Conservation (phyloP, 37 sponge, comb jelly and placozoan species). For the Oopsacas minuta region DNA sequence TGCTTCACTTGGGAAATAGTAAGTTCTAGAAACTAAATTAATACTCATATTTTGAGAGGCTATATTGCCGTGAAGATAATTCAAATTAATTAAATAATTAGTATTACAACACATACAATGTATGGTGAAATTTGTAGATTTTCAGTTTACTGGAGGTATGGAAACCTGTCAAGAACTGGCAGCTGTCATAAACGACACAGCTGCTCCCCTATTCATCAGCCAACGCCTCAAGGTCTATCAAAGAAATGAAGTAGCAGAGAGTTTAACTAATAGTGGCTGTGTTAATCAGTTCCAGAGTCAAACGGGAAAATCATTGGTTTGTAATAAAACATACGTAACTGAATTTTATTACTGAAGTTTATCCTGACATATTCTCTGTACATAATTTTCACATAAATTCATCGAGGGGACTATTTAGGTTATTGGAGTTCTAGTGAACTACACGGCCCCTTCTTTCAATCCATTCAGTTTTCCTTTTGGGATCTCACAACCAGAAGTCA, state of each 20-base stretch:
- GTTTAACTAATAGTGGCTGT: not conserved
- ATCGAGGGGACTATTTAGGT: not conserved
- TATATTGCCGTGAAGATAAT: not conserved
- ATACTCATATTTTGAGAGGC: too few species aligned
- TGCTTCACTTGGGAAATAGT: constrained; percentile 7
- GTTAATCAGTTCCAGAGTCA: not conserved
- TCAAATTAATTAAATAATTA: not conserved
- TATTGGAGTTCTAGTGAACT: not conserved
- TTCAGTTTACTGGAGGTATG: not conserved
- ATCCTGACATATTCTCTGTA: too few species aligned
- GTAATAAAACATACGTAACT: too few species aligned
- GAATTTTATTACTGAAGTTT: too few species aligned
- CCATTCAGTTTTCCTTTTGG: not conserved
- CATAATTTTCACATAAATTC: too few species aligned
- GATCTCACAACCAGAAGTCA: not conserved
- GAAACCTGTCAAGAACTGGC: not conserved
- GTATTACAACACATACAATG: not conserved
- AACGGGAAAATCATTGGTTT: not conserved
- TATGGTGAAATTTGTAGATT: not conserved
- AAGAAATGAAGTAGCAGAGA: not conserved
- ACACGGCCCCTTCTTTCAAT: not conserved
- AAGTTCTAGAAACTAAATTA: too few species aligned
- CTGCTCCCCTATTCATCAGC: not conserved
- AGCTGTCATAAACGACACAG: not conserved
- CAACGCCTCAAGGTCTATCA: constrained; percentile 11